phyloP scores from a whole-genome alignment of 2,113 vertebrate species.

The Abramis brama region DNA sequence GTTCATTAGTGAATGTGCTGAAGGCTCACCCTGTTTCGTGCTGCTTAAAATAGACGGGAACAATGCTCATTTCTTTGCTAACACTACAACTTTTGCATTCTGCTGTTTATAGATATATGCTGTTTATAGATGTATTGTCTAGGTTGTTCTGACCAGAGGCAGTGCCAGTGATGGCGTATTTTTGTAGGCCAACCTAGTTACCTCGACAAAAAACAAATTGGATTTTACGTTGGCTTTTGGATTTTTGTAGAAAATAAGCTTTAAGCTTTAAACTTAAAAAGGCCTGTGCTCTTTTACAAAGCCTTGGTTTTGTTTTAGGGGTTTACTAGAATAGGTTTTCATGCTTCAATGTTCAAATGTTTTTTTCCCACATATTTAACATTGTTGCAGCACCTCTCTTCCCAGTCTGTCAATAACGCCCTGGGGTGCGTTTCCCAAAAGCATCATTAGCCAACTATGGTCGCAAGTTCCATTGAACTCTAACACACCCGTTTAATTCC shows the following conservation, averaged over 20 bases:
- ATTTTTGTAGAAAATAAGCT: not conserved
- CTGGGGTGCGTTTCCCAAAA: too few relatives aligned
- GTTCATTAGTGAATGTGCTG: constrained; percentile 44
- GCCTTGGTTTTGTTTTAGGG: too few relatives aligned
- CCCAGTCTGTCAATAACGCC: too few relatives aligned
- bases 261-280: not conserved
- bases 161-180: not conserved
- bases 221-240: not conserved
- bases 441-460: too few relatives aligned
- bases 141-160: not conserved
- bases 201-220: too few relatives aligned
- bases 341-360: not conserved
- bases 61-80: constrained; percentile 7
- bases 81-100: not conserved
- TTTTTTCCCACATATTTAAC: too few relatives aligned
- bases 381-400: too few relatives aligned
- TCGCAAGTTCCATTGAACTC: too few relatives aligned
- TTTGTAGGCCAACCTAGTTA: not conserved
- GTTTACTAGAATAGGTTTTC: too few relatives aligned
- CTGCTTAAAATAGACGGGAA: constrained; percentile 30
- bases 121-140: not conserved
- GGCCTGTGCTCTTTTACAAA: too few relatives aligned
- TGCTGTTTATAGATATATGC: not conserved
- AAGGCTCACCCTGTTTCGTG: constrained; percentile 25
- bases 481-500: too few relatives aligned